Base-by-base conservation (phyloP, 1,140 invertebrate genomes). In the Rhyzopertha dominica region DNA sequence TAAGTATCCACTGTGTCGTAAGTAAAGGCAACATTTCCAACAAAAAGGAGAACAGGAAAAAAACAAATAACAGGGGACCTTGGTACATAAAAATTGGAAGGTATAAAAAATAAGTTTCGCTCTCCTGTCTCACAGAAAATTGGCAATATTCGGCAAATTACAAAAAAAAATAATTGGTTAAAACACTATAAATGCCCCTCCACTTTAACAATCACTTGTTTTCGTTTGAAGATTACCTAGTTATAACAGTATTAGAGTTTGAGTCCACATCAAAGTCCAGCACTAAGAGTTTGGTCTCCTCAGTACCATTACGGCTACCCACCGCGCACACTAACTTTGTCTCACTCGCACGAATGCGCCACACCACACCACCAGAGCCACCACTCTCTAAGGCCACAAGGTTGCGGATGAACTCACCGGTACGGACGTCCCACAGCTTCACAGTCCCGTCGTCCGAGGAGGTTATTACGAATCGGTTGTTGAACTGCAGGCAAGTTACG, bases 391-490 rank as follows among this genome's bases (percentile, higher is more conserved):
- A 70, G 5, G 90, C 81, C 13, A 99, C 90, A 23, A 99, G 76
- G 72, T 99, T 95, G 35, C 95, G 78, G 59, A 99, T 89, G 69
- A 97, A 98, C 59, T 94, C 90, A 53, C 87, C 87, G 39, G 91
- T 96, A 67, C 87, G 87, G 23, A 98, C 82, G 73, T 98, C 94
- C 96, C 96, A 99, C 14, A 99, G 74, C 71, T 99, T 99, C 1
- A 99, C 96, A 10, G 95, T 99, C 17, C 96, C 96, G 73, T 99
- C 96, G 63, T 98, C 95, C 2, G 93, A 96, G 14, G 95, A 98
- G n/a, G 95, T 98, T 50, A 98, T 95, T 42, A 99, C 94, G 80
- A 98, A 96, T 54, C 91, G 88, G 63, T 87, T 90, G 70, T 96
- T 95, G 57, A 98, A 96, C 66, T 98, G 95, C 43, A 99, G 78